Conservation (phyloP, 2,888 invertebrate genomes). For the Limnephilus marmoratus region DNA sequence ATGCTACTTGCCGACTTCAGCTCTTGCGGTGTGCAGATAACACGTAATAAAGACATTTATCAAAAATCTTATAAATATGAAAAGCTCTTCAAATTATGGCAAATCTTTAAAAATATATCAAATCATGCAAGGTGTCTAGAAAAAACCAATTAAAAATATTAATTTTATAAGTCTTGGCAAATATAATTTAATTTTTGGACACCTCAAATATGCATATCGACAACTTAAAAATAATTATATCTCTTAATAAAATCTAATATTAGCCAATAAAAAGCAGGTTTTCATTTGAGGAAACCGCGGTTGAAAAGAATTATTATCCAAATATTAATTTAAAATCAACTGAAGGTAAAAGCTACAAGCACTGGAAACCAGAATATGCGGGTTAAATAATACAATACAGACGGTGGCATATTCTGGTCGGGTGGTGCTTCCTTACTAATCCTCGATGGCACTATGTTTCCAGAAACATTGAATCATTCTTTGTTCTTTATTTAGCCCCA, state of each 20-base stretch:
- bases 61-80: conserved; percentile 36
- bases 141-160: conserved; percentile 47
- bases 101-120: conserved; percentile 46
- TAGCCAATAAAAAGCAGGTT: conserved; percentile 36
- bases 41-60: conserved; percentile 6
- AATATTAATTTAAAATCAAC: conserved; percentile 17
- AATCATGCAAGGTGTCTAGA: conserved; percentile 41
- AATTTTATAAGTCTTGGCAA: conserved; percentile 53
- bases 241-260: conserved; percentile 44
- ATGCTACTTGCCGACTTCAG: neutral
- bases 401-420: conserved; percentile 9
- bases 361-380: conserved; percentile 13
- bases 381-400: neutral
- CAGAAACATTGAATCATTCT: conserved; percentile 2
- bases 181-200: conserved; percentile 44
- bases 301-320: conserved; percentile 2
- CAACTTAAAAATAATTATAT: conserved; percentile 37
- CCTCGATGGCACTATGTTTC: conserved; percentile 19
- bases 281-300: conserved; percentile 17
- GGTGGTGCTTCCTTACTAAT: conserved; percentile 15
- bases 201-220: conserved; percentile 34
- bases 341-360: conserved; percentile 27
- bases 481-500: conserved; percentile 6
- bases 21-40: neutral
- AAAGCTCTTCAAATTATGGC: conserved; percentile 55